phyloP scores from a whole-genome alignment of 2,113 vertebrate species.

The Chiloscyllium plagiosum region DNA sequence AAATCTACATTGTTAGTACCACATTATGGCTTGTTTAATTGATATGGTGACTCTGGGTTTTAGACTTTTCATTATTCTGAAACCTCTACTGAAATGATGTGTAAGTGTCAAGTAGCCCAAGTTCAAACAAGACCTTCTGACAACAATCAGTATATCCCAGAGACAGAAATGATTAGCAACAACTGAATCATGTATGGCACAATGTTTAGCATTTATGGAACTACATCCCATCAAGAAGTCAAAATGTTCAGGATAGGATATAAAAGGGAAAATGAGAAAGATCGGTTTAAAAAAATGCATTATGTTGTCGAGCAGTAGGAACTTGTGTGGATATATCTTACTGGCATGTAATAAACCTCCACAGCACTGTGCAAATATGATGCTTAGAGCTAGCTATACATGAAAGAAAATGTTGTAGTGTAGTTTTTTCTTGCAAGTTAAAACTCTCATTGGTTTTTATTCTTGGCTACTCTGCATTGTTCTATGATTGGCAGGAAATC shows the following conservation, averaged over 20 bases:
- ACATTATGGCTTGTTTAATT: neutral
- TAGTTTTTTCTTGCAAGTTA: neutral
- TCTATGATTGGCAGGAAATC: neutral
- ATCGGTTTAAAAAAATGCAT: neutral
- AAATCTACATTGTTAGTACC: neutral
- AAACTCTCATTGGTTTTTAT: neutral
- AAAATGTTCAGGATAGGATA: neutral
- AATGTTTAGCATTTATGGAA: neutral
- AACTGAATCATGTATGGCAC: neutral
- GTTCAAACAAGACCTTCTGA: neutral
- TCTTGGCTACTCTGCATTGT: neutral
- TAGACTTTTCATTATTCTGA: neutral
- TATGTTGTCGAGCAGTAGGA: neutral
- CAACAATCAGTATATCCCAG: neutral
- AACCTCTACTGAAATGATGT: neutral
- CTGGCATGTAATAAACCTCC: neutral
- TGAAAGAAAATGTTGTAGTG: neutral
- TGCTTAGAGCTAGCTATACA: neutral
- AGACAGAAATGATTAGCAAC: neutral
- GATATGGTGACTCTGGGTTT: neutral
- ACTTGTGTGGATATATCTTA: neutral
- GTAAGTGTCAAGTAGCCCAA: neutral
- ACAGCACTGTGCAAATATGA: neutral
- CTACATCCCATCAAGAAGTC: neutral
- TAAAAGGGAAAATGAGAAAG: neutral